Conservation (phyloP, 2,797 vertebrate genomes). For the Pitangus sulphuratus region DNA sequence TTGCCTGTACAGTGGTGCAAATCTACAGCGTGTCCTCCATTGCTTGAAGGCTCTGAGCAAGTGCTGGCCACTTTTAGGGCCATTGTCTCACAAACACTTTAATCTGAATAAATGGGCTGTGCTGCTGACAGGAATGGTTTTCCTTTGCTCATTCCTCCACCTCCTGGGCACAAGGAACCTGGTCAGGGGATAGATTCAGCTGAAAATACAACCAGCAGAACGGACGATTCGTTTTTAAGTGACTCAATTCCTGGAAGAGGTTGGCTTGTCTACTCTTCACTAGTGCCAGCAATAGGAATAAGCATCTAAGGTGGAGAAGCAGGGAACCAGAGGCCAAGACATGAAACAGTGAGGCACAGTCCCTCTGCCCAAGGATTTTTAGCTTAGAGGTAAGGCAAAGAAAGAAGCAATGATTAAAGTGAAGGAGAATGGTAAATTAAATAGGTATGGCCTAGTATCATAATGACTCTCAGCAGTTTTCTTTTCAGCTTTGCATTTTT, state of each 20-base stretch:
- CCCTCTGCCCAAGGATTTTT: neutral
- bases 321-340: neutral
- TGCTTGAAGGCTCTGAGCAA: neutral
- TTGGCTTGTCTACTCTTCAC: neutral
- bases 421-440: neutral
- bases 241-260: accelerated
- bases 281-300: neutral
- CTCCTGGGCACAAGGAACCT: neutral
- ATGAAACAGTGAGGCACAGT: neutral
- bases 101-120: neutral
- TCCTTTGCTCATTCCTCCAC: neutral
- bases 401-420: neutral
- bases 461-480: constrained; percentile 53
- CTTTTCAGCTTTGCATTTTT: constrained; percentile 56
- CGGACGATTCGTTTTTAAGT: neutral
- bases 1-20: neutral
- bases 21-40: accelerated
- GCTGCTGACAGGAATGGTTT: neutral
- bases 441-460: neutral
- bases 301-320: neutral
- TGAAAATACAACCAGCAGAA: neutral
- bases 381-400: neutral
- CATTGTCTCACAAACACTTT: neutral
- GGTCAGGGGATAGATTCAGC: neutral
- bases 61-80: neutral